Percentiles rank a stretch among this genome's conserved stretches.
phyloP scores from a whole-genome alignment of 2,888 invertebrate species.

The Eupithecia tripunctaria region DNA sequence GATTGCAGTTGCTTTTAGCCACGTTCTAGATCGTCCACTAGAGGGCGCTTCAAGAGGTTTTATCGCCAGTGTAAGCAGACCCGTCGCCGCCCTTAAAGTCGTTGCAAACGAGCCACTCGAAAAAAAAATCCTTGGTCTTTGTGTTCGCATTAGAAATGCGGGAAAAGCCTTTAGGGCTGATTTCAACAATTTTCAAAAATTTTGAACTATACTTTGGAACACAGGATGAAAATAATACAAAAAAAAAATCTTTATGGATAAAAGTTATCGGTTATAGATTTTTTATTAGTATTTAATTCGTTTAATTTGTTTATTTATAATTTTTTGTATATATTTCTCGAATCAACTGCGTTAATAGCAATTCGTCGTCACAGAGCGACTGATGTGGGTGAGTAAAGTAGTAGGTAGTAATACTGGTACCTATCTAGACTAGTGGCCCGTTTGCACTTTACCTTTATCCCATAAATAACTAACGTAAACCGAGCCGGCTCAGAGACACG shows the following conservation, averaged over 20 bases:
- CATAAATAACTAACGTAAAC: slow-evolving; percentile 27
- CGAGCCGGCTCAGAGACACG: slow-evolving; percentile 19
- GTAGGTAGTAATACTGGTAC: too few relatives aligned
- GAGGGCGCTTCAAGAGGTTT: slow-evolving; percentile 28
- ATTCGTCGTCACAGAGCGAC: neutral
- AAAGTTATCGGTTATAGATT: too few relatives aligned
- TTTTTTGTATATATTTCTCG: neutral
- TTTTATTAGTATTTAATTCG: too few relatives aligned
- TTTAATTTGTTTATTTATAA: too few relatives aligned
- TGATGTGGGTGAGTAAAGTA: too few relatives aligned
- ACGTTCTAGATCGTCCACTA: slow-evolving; percentile 22
- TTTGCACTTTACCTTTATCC: neutral
- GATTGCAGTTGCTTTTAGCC: slow-evolving; percentile 26
- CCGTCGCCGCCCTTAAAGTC: slow-evolving; percentile 16
- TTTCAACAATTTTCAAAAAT: neutral
- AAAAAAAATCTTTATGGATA: neutral
- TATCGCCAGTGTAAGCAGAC: slow-evolving; percentile 22
- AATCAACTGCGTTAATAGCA: neutral
- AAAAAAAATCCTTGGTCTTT: too few relatives aligned
- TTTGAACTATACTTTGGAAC: too few relatives aligned
- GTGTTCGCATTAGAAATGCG: too few relatives aligned
- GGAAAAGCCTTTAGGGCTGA: neutral
- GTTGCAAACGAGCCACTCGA: slow-evolving; percentile 5
- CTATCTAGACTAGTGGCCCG: neutral
- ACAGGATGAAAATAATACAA: neutral